Base-by-base conservation (phyloP, 2,888 invertebrate species). In the Galeruca laticollis region DNA sequence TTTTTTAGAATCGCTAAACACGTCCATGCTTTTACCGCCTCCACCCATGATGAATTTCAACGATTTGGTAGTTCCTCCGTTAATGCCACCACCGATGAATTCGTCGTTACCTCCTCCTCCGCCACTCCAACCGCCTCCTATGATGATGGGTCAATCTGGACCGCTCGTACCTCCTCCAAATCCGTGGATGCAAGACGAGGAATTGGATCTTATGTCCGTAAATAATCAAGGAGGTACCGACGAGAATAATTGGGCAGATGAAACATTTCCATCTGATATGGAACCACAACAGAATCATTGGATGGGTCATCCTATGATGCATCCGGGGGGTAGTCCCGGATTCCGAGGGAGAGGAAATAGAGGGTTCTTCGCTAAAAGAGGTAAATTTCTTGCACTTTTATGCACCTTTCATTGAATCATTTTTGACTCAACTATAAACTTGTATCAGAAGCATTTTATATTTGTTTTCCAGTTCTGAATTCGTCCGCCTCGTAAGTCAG, bases 31-130 rank as follows among this genome's bases (percentile, higher is more conserved):
- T 60, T 52, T 70, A 10, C 73, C 69, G 9, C 74, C 71, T 11
- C 75, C 75, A 2, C 71, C 74, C 10, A 56, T 73, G 20, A 72
- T 74, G 74, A 70, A 65, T 21, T 76, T 76, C 63, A 73, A 69
- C 5, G 69, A 71, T n/a, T 66, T 71, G 68, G 65, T 76, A 49
- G 70, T 65, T n/a, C 71, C 73, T 35, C 71, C 71, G 13, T 43
- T 71, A 56, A 69, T 71, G 62, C 71, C 73, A 2, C 70, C 69
- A 10, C 56, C 31, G n/a, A 59, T 65, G 61, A 51, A 52, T 40
- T 54, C 61, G 13, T 60, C 61, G 0, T 37, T 62, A 33, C 64
- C 61, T 15, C 73, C 68, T n/a, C 72, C 74, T 18, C 72, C 66
- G 40, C 70, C 68, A 0, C 66, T 68, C 15, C 61, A 60, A n/a